These are phyloP conservation scores for Synanthedon formicaeformis DNA, from an alignment of 2,888 invertebrate species.

Conservation along the genomic window DNA sequence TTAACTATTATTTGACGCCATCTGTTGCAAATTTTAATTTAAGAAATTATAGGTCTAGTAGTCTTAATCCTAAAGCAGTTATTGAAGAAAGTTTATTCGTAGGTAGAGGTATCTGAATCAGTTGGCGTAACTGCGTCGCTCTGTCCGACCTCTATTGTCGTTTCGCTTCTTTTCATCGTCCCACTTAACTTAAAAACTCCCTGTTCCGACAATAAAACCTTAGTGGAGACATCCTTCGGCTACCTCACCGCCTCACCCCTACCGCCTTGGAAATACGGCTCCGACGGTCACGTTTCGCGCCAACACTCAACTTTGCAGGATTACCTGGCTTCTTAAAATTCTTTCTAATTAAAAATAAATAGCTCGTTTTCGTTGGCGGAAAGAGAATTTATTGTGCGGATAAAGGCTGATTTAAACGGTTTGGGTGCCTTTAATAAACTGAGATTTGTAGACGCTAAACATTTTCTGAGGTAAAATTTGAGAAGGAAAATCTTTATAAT, in stretches of 20 bases:
- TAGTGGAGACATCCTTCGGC: neutral
- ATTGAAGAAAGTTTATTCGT: too few species aligned
- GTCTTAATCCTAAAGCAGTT: too few species aligned
- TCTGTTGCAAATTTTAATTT: too few species aligned
- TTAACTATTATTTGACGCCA: too few species aligned
- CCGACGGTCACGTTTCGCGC: neutral
- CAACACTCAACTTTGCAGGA: neutral
- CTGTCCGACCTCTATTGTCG: neutral
- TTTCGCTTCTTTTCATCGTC: neutral
- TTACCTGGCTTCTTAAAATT: neutral
- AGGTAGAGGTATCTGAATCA: too few species aligned
- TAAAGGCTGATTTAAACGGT: too few species aligned
- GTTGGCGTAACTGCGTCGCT: neutral
- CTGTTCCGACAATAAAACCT: neutral
- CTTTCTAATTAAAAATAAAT: constrained; percentile 4
- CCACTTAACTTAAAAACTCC: constrained; percentile 2
- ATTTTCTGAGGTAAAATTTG: too few species aligned
- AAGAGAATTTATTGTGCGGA: neutral
- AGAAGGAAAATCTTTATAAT: too few species aligned
- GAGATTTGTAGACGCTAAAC: too few species aligned
- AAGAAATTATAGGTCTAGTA: too few species aligned
- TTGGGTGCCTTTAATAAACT: too few species aligned
- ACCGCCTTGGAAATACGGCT: neutral
- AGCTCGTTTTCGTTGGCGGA: neutral
- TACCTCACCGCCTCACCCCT: neutral